These are phyloP conservation scores for Castor canadensis DNA, from an alignment of 2,113 vertebrate genomes.

Conservation along the genomic window DNA sequence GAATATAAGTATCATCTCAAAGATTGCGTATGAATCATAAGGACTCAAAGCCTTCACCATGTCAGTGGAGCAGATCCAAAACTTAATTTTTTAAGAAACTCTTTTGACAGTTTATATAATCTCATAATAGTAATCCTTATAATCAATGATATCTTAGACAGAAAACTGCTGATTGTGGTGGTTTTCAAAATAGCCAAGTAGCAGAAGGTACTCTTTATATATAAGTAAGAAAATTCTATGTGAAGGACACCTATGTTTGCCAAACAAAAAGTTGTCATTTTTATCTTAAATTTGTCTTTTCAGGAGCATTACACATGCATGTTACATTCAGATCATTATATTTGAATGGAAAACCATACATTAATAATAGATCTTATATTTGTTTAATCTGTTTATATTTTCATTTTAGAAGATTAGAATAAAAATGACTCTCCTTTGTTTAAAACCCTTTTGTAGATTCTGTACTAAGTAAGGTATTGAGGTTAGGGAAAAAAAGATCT, in stretches of 20 bases:
- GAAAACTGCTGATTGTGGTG: background rate
- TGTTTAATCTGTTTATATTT: background rate
- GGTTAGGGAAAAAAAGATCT: background rate
- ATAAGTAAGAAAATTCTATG: background rate
- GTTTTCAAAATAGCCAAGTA: background rate
- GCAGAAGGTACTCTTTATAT: background rate
- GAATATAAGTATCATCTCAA: conserved; percentile 1
- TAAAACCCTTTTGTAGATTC: background rate
- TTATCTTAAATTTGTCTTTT: background rate
- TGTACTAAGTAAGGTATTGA: background rate
- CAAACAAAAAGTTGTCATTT: background rate
- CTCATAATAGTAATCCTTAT: background rate
- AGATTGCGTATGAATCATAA: background rate
- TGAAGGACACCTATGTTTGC: background rate
- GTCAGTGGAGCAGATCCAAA: conserved; percentile 31
- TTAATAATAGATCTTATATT: background rate
- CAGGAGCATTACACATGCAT: background rate
- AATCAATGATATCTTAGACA: background rate
- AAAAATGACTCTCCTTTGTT: background rate
- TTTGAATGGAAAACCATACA: background rate
- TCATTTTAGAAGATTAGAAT: background rate
- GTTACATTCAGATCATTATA: background rate
- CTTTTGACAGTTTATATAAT: background rate
- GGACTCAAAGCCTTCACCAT: background rate
- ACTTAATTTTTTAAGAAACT: too few species aligned